Conservation (phyloP, 2,797 vertebrate species). For the Prunella strophiata region DNA sequence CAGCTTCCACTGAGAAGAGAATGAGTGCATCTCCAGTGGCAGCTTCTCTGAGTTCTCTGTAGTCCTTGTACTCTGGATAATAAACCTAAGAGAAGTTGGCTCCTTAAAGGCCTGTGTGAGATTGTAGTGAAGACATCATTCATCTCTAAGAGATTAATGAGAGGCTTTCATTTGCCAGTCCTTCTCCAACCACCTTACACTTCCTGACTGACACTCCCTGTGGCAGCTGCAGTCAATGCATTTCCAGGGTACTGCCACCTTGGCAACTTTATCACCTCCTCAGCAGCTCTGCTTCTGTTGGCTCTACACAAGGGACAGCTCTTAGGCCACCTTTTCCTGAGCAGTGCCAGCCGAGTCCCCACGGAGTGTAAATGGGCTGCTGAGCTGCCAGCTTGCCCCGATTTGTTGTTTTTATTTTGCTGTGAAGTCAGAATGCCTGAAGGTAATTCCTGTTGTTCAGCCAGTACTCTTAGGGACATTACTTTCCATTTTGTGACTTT, state of each 20-base stretch:
- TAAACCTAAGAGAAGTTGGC: neutral
- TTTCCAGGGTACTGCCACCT: neutral
- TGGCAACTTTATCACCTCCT: neutral
- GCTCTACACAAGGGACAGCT: neutral
- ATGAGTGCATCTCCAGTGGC: neutral
- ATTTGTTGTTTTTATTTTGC: neutral
- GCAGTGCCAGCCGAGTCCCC: neutral
- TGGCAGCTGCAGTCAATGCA: neutral
- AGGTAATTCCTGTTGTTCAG: neutral
- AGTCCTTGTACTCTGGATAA: neutral
- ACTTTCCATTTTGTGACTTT: neutral
- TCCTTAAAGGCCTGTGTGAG: neutral
- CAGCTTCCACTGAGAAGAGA: neutral
- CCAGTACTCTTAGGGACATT: neutral
- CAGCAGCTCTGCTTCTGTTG: neutral
- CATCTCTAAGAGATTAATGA: slow-evolving; percentile 7
- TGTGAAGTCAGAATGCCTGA: neutral
- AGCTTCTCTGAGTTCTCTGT: neutral
- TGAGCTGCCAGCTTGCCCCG: neutral
- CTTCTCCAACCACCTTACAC: neutral
- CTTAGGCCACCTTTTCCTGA: neutral
- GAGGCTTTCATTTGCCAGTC: neutral
- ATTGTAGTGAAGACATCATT: neutral
- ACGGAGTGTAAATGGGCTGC: neutral
- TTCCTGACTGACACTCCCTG: neutral